A percentile compares a stretch with the other conserved stretches of the same genome.
Evolutionary conservation across 2,888 invertebrate species (phyloP).

Genomic region (Exocentrus adspersus): DNA sequence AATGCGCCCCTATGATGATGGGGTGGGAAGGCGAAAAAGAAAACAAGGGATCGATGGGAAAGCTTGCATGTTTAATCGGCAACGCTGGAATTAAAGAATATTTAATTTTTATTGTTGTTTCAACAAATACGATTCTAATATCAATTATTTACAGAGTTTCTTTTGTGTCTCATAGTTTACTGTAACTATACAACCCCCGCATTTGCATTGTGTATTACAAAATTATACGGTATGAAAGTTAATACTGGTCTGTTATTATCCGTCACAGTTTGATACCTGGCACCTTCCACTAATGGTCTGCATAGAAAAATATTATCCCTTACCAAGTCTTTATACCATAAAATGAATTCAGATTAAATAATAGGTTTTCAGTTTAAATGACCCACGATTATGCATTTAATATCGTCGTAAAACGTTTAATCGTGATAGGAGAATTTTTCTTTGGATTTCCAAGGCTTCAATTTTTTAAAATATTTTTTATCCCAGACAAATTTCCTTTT

Average conservation of each 20-base stretch:
- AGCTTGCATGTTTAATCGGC: neutral
- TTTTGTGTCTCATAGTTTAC: too few species aligned
- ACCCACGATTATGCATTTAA: neutral
- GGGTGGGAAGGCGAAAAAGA: neutral
- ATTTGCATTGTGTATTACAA: slow-evolving; percentile 46
- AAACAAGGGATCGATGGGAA: neutral
- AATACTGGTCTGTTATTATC: slow-evolving; percentile 28
- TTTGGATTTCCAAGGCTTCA: neutral
- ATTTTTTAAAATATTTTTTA: neutral
- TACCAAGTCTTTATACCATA: neutral
- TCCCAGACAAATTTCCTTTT: too few species aligned
- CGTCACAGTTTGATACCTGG: slow-evolving; percentile 6
- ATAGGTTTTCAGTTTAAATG: neutral
- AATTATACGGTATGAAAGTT: slow-evolving; percentile 44
- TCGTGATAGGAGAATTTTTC: neutral
- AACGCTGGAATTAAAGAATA: too few species aligned
- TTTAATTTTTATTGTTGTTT: too few species aligned
- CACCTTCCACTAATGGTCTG: neutral
- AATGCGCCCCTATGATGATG: slow-evolving; percentile 14
- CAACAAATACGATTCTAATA: neutral
- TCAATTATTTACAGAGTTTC: too few species aligned
- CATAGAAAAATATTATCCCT: neutral
- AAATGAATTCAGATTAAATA: neutral
- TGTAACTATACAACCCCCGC: too few species aligned
- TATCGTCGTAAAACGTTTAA: neutral